Percentiles rank a stretch among this genome's conserved stretches.
phyloP scores from a whole-genome alignment of 2,113 vertebrate genomes.

The Campylomormyrus tamandua region DNA sequence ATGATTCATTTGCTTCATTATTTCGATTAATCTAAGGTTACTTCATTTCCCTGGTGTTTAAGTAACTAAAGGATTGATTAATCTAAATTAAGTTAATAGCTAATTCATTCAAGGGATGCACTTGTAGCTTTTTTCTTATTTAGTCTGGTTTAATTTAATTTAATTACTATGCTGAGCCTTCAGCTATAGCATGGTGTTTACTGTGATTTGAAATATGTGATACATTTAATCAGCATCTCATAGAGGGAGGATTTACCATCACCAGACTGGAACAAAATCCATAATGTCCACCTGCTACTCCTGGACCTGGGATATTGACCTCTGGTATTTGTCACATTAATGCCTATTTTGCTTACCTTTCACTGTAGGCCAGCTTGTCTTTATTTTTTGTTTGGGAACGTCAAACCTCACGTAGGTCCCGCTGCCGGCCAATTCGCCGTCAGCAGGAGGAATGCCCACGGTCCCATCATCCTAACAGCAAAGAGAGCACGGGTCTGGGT shows the following conservation, averaged over 20 bases:
- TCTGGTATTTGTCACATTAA: neutral
- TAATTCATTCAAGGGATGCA: neutral
- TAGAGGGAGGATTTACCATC: neutral
- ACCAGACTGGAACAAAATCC: neutral
- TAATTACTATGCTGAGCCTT: neutral
- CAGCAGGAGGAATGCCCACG: constrained; percentile 47
- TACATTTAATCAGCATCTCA: neutral
- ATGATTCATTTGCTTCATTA: neutral
- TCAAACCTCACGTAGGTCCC: constrained; percentile 81
- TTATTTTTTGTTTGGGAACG: constrained; percentile 66
- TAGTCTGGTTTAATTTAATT: neutral
- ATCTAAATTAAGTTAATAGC: neutral
- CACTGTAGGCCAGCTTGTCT: constrained; percentile 80
- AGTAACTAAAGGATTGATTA: constrained; percentile 6
- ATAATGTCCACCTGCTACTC: neutral
- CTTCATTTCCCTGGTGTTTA: neutral
- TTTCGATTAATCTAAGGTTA: neutral
- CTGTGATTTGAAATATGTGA: neutral
- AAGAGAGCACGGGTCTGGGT: neutral
- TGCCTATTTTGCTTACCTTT: constrained; percentile 56
- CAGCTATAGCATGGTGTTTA: neutral
- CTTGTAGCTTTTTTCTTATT: neutral
- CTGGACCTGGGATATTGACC: neutral
- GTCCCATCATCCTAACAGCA: constrained; percentile 65
- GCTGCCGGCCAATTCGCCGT: constrained; percentile 59